phyloP scores from a whole-genome alignment of 2,888 invertebrate species.

The Marasmarcha lunaedactyla region DNA sequence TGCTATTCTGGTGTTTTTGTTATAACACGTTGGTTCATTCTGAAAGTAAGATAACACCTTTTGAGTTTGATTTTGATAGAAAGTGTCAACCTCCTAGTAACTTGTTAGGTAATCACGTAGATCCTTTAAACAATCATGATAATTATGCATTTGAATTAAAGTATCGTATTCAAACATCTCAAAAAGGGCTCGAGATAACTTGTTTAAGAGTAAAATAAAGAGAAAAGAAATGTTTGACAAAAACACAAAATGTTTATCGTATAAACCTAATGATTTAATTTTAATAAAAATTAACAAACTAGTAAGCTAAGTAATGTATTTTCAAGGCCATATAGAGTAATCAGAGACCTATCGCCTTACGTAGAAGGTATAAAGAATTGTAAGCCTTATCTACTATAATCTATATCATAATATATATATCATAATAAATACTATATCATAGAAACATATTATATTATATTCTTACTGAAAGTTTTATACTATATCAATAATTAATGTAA shows the following conservation, averaged over 20 bases:
- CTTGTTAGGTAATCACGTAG: neutral
- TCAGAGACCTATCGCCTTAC: constrained; percentile 8
- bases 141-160: constrained; percentile 1
- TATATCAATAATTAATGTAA: too few species aligned
- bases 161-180: constrained; percentile 7
- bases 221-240: constrained; percentile 10
- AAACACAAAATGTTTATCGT: constrained; percentile 7
- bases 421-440: too few species aligned
- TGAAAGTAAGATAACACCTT: constrained; percentile 4
- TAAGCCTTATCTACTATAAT: too few species aligned
- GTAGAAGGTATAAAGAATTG: constrained; percentile 4
- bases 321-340: constrained; percentile 8
- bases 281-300: constrained; percentile 7
- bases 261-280: constrained; percentile 8
- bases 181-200: constrained; percentile 6
- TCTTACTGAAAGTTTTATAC: too few species aligned
- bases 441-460: too few species aligned
- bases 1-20: constrained; percentile 5
- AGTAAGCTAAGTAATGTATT: constrained; percentile 4
- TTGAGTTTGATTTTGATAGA: constrained; percentile 13
- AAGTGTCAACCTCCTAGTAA: constrained; percentile 3
- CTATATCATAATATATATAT: too few species aligned
- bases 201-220: constrained; percentile 7
- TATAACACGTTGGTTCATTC: constrained; percentile 6
- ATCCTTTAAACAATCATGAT: constrained; percentile 8